Evolutionary conservation across 2,113 vertebrate genomes (phyloP).

Genomic region (Etia nguti): DNA sequence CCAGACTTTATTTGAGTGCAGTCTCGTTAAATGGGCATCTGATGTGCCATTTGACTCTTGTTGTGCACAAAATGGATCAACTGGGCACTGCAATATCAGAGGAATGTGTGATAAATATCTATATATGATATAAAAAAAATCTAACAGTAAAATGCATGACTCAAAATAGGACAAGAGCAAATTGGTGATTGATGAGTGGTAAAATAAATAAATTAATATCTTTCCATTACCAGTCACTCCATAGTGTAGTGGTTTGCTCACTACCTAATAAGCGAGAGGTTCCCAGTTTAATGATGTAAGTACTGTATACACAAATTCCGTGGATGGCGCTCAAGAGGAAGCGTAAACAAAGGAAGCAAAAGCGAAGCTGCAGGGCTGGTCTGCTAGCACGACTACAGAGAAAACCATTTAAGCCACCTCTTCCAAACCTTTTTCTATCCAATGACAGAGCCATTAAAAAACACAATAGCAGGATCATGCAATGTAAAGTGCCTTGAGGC

Average conservation of each 20-base stretch:
- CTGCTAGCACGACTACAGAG: neutral
- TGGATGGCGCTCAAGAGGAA: neutral
- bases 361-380: neutral
- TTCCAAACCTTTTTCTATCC: neutral
- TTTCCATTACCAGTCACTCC: neutral
- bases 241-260: neutral
- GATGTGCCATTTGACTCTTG: neutral
- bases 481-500: neutral
- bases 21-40: neutral
- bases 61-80: neutral
- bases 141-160: neutral
- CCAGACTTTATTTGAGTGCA: neutral
- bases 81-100: neutral
- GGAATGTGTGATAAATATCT: neutral
- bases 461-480: neutral
- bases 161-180: neutral
- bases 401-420: neutral
- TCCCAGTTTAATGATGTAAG: neutral
- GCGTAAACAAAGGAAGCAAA: neutral
- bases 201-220: neutral
- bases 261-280: neutral
- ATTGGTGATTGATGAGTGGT: neutral
- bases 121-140: neutral
- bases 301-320: neutral
- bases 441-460: neutral